A percentile compares a stretch with the other conserved stretches of the same genome.
These are phyloP conservation scores for Encarsia formosa DNA, from an alignment of 2,888 invertebrate species.

Conservation along the genomic window DNA sequence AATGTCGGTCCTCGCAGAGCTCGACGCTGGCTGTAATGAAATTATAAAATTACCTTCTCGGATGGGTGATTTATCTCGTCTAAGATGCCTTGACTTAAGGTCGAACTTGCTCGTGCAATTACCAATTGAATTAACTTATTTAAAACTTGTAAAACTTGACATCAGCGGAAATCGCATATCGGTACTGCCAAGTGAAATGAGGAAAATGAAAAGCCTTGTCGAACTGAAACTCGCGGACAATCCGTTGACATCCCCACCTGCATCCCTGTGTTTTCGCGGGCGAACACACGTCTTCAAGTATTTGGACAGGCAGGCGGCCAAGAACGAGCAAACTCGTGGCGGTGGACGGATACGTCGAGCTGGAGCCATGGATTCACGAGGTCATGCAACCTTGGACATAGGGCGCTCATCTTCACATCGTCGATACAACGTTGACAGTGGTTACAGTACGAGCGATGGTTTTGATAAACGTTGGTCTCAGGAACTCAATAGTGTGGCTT, in stretches of 20 bases:
- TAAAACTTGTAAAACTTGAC: slow-evolving; percentile 80
- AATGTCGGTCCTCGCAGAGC: slow-evolving; percentile 76
- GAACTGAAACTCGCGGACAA: slow-evolving; percentile 82
- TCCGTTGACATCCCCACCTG: slow-evolving; percentile 87
- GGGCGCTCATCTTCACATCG: slow-evolving; percentile 52
- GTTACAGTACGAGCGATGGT: slow-evolving; percentile 83
- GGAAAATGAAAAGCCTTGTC: slow-evolving; percentile 79
- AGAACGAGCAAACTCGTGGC: slow-evolving; percentile 58
- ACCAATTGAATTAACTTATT: slow-evolving; percentile 83
- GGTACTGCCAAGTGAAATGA: slow-evolving; percentile 80
- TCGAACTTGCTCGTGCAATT: slow-evolving; percentile 83
- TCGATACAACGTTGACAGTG: slow-evolving; percentile 80
- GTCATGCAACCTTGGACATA: slow-evolving; percentile 53
- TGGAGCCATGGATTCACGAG: slow-evolving; percentile 54
- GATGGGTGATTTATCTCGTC: slow-evolving; percentile 74
- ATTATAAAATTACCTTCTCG: slow-evolving; percentile 83
- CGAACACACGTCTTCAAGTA: slow-evolving; percentile 93
- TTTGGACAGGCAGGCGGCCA: slow-evolving; percentile 82
- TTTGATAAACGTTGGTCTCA: slow-evolving; percentile 82
- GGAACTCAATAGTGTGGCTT: slow-evolving; percentile 56
- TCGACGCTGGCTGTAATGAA: slow-evolving; percentile 91
- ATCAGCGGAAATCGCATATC: slow-evolving; percentile 89
- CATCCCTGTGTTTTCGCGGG: slow-evolving; percentile 88
- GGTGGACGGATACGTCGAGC: slow-evolving; percentile 51
- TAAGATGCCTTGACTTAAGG: slow-evolving; percentile 78